A percentile compares a stretch with the other conserved stretches of the same genome.
These are phyloP conservation scores for Cephus pygmeus DNA, from an alignment of 2,888 invertebrate species.

Conservation along the genomic window DNA sequence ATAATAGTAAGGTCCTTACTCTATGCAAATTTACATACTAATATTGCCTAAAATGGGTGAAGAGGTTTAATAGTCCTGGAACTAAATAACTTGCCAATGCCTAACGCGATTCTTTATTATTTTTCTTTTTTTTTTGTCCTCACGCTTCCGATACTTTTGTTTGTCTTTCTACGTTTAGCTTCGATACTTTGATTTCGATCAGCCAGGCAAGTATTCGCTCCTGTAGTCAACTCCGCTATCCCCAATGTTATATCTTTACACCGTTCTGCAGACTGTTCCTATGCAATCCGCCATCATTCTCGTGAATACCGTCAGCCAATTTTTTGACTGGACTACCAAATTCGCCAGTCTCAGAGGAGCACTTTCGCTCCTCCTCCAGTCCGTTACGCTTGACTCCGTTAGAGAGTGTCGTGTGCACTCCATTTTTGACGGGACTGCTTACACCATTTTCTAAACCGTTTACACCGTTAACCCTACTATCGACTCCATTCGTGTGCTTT, in stretches of 20 bases:
- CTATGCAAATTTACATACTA: conserved; percentile 19
- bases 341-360: not conserved
- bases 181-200: not conserved
- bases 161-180: conserved; percentile 3
- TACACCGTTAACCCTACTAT: conserved; percentile 33
- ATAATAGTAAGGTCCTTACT: not conserved
- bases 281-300: conserved; percentile 8
- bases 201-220: too few relatives aligned
- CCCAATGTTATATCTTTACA: conserved; percentile 38
- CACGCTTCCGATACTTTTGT: not conserved
- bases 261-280: conserved; percentile 29
- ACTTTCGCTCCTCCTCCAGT: conserved; percentile 9
- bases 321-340: conserved; percentile 21
- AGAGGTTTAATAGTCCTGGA: conserved; percentile 9
- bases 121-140: too few relatives aligned
- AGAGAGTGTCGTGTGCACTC: conserved; percentile 23
- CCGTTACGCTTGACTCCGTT: conserved; percentile 13
- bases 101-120: not conserved
- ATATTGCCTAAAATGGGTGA: conserved; percentile 27
- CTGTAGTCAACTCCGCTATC: conserved; percentile 11
- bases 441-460: conserved; percentile 32
- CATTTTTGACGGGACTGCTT: conserved; percentile 29
- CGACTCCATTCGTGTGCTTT: conserved; percentile 38
- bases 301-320: conserved; percentile 15
- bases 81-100: conserved; percentile 27